Evolutionary conservation across 2,113 vertebrate genomes (phyloP).

Genomic region (Eulacestoma nigropectus): DNA sequence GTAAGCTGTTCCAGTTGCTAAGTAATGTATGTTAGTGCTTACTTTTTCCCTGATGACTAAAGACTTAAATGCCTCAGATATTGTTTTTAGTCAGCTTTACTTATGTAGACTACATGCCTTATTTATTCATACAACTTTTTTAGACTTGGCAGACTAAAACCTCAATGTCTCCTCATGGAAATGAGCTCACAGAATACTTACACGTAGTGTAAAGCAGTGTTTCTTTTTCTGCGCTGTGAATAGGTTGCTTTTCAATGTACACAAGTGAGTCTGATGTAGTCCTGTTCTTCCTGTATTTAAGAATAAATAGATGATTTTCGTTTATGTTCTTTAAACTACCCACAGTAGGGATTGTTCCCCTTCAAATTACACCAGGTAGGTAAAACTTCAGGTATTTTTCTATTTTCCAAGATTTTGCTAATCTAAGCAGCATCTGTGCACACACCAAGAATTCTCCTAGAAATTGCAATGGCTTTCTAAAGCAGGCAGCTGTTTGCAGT

Average conservation of each 20-base stretch:
- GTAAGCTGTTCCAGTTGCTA: not conserved
- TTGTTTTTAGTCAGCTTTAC: not conserved
- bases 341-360: not conserved
- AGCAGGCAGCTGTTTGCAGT: not conserved
- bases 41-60: not conserved
- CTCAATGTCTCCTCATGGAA: not conserved
- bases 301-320: not conserved
- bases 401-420: not conserved
- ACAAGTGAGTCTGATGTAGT: not conserved
- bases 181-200: not conserved
- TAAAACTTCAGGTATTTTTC: not conserved
- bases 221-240: not conserved
- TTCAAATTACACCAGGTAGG: not conserved
- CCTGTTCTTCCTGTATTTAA: not conserved
- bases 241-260: not conserved
- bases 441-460: not conserved
- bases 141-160: not conserved
- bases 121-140: slow-evolving; percentile 2
- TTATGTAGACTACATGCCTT: not conserved
- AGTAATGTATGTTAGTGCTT: not conserved
- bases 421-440: not conserved
- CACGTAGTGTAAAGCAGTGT: not conserved
- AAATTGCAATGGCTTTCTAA: not conserved
- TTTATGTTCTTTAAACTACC: not conserved
- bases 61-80: not conserved